phyloP scores from a whole-genome alignment of 1,140 invertebrate species.

The Meloidogyne exigua region DNA sequence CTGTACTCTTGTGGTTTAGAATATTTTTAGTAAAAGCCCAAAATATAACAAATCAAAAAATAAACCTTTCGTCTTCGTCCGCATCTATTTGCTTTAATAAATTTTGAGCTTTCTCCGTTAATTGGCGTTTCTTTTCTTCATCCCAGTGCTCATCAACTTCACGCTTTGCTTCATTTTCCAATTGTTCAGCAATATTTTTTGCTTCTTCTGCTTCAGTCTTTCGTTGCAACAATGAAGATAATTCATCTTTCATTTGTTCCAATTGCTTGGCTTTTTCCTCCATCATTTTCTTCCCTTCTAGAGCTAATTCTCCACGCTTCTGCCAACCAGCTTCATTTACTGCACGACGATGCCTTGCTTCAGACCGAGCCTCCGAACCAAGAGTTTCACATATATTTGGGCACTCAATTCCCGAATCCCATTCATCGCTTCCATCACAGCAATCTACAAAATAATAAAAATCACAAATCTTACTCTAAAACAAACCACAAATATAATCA shows the following conservation, averaged over 20 bases:
- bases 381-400: constrained; percentile 73
- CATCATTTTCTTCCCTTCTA: constrained; percentile 68
- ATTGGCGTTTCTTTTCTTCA: constrained; percentile 20
- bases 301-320: constrained; percentile 75
- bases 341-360: constrained; percentile 61
- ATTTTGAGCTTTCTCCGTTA: constrained; percentile 8
- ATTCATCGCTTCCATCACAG: constrained; percentile 91
- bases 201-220: constrained; percentile 70
- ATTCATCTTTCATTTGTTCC: constrained; percentile 46
- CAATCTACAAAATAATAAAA: constrained; percentile 73
- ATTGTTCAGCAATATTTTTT: constrained; percentile 71
- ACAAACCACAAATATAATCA: constrained; percentile 86
- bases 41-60: background rate
- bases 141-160: constrained; percentile 65
- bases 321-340: constrained; percentile 74
- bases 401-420: constrained; percentile 41
- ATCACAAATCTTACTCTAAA: constrained; percentile 18
- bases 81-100: constrained; percentile 28
- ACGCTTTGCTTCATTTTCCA: constrained; percentile 68
- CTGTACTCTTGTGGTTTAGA: no score
- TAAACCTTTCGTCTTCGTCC: constrained; percentile 42
- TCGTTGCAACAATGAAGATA: constrained; percentile 53
- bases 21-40: background rate
- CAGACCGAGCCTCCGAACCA: constrained; percentile 71
- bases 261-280: constrained; percentile 52